Base-by-base conservation (phyloP, 2,113 vertebrate genomes). In the Agelaius phoeniceus region DNA sequence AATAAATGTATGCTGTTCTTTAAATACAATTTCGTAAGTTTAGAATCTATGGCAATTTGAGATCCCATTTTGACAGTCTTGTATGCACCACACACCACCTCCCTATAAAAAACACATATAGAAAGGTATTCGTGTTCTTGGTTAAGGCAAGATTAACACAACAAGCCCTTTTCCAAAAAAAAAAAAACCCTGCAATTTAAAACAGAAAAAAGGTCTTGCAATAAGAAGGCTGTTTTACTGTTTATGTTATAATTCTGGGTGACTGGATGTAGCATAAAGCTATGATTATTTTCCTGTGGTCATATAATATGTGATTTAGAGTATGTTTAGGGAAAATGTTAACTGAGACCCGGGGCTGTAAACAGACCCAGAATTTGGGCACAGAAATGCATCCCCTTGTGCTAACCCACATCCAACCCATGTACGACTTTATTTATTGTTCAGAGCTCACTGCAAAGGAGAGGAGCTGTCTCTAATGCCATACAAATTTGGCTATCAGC, bases 181-280 rank as follows among this genome's bases (percentile, higher is more conserved):
- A 57, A 77, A 51, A 69, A 76, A 82, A 54, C n/a, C n/a, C n/a
- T 0, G 39, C 23, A 57, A 81, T 75, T 87, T 81, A 83, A 91
- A 91, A 10, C 39, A 89, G 67, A 58, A 81, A 67, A 82, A 44
- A 20, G 48, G 21, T 37, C 37, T 89, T 23, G 44, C 20, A 94
- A 84, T 79, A 68, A 80, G 77, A 74, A 86, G 51, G 61, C 22
- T 11, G 4, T 71, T 87, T 85, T 68, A 90, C 89, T 90, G 90
- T 93, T 89, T 93, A 93, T 84, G 86, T 90, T 96, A 51, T 71
- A 96, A 94, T 49, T 91, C 74, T 63, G 86, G 95, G 62, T 52
- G 80, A 92, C 52, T 54, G 61, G 55, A 94, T 59, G 57, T 13
- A 82, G 83, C 88, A 93, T 88, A 94, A 89, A 94, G 94, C 88